Conservation (phyloP, 2,797 vertebrate species). For the Discoglossus pictus region DNA sequence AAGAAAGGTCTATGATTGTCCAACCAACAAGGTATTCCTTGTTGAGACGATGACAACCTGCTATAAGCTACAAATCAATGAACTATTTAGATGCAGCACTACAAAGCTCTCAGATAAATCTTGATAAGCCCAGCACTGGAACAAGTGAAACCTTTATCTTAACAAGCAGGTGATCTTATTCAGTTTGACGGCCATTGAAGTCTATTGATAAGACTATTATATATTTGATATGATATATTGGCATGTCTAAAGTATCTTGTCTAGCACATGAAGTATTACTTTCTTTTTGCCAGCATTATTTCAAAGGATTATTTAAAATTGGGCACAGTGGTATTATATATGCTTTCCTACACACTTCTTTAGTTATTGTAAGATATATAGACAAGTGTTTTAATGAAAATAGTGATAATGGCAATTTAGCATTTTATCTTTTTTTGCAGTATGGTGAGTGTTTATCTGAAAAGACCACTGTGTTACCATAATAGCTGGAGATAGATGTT, state of each 20-base stretch:
- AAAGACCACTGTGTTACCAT: too few species aligned
- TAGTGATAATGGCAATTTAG: too few species aligned
- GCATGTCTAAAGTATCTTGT: constrained; percentile 52
- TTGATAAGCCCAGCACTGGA: constrained; percentile 67
- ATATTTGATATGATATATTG: constrained; percentile 51
- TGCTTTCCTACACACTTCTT: too few species aligned
- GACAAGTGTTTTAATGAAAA: too few species aligned
- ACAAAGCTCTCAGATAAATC: constrained; percentile 66
- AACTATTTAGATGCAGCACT: constrained; percentile 70
- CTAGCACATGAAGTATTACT: not conserved
- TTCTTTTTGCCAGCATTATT: not conserved
- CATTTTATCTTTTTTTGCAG: not conserved
- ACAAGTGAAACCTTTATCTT: constrained; percentile 70
- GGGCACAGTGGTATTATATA: too few species aligned
- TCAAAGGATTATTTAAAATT: not conserved
- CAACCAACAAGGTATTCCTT: constrained; percentile 68
- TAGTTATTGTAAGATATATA: too few species aligned
- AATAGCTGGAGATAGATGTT: too few species aligned
- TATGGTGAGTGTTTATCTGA: constrained; percentile 31
- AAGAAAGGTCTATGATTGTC: constrained; percentile 73
- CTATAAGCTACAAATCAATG: constrained; percentile 79
- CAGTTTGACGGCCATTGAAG: constrained; percentile 66
- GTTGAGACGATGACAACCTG: constrained; percentile 74
- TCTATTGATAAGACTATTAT: constrained; percentile 65
- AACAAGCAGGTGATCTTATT: constrained; percentile 68